These are phyloP conservation scores for Edolisoma coerulescens DNA, from an alignment of 2,113 vertebrate genomes.

Conservation along the genomic window DNA sequence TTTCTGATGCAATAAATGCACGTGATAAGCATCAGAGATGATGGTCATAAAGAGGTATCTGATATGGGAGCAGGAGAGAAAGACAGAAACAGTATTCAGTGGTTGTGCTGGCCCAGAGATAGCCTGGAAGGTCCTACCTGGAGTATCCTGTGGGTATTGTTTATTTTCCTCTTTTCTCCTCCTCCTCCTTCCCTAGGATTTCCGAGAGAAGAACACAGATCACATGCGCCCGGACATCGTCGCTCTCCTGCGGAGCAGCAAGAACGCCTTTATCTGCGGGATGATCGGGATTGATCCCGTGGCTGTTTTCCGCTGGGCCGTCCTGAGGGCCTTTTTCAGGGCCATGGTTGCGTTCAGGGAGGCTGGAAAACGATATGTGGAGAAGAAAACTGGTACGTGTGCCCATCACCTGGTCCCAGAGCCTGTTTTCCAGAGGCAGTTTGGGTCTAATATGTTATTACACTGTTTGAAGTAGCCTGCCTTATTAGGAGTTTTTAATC, in stretches of 20 bases:
- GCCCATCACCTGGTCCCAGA: neutral
- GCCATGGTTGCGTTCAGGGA: constrained; percentile 89
- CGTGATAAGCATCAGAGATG: neutral
- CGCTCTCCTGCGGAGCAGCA: constrained; percentile 92
- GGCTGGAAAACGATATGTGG: constrained; percentile 84
- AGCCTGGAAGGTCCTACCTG: neutral
- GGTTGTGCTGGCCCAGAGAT: neutral
- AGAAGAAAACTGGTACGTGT: constrained; percentile 86
- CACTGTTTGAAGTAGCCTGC: neutral
- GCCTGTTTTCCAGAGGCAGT: rapidly evolving
- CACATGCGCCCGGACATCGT: constrained; percentile 98
- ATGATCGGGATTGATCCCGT: constrained; percentile 94
- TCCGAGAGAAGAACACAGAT: constrained; percentile 98
- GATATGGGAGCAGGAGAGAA: neutral
- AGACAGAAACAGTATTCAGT: neutral
- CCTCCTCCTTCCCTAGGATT: constrained; percentile 78
- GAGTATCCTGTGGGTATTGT: rapidly evolving
- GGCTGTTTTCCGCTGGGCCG: constrained; percentile 95
- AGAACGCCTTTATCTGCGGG: constrained; percentile 89
- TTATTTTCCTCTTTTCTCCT: neutral
- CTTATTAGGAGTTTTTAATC: neutral
- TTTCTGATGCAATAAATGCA: neutral
- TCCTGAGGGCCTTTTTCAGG: constrained; percentile 92
- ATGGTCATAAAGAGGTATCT: neutral
- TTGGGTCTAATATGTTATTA: neutral